A percentile compares a stretch with the other conserved stretches of the same genome.
These are phyloP conservation scores for Phoenoteleia sp. DNA, from an alignment of 2,888 invertebrate species.

Conservation along the genomic window DNA sequence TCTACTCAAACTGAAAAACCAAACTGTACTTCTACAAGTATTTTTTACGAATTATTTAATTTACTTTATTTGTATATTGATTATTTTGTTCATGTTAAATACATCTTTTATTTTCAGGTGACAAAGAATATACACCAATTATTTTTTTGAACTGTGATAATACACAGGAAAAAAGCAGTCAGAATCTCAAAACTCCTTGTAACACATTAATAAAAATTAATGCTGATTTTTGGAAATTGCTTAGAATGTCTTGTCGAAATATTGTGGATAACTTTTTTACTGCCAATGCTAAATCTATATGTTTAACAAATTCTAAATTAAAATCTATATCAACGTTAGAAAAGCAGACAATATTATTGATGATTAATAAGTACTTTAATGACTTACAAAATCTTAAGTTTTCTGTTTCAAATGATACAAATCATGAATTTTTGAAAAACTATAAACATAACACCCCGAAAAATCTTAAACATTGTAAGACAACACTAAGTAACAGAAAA, in stretches of 20 bases:
- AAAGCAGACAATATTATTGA: constrained; percentile 58
- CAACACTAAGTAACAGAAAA: neutral
- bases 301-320: constrained; percentile 54
- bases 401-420: constrained; percentile 4
- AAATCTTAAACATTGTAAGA: neutral
- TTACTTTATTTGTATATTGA: neutral
- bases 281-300: constrained; percentile 30
- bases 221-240: constrained; percentile 20
- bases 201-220: constrained; percentile 25
- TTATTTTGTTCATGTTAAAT: too few species aligned
- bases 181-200: neutral
- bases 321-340: constrained; percentile 50
- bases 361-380: constrained; percentile 50
- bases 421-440: neutral
- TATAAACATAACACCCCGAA: too few species aligned
- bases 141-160: constrained; percentile 17
- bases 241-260: constrained; percentile 62
- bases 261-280: constrained; percentile 77
- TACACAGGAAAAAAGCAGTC: neutral
- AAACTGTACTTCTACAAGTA: constrained; percentile 47
- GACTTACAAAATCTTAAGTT: constrained; percentile 47
- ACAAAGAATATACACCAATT: constrained; percentile 20
- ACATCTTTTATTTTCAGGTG: constrained; percentile 14
- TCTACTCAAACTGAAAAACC: constrained; percentile 79
- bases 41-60: neutral